These are phyloP conservation scores for Thunnus thynnus DNA, from an alignment of 2,113 vertebrate genomes.

Conservation along the genomic window DNA sequence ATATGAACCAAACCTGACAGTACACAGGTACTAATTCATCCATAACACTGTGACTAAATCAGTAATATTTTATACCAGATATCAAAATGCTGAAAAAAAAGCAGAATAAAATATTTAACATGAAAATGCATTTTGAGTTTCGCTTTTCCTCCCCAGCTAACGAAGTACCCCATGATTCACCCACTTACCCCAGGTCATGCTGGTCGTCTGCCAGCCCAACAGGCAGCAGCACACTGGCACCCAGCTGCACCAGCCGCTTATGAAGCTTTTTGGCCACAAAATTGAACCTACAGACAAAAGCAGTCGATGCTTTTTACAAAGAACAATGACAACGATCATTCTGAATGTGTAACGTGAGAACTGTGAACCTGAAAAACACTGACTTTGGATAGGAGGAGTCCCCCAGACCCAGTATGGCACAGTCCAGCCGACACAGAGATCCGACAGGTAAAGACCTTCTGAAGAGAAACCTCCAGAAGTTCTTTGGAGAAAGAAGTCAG, in stretches of 20 bases:
- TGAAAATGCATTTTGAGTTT: too few species aligned
- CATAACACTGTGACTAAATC: too few species aligned
- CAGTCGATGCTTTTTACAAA: not conserved
- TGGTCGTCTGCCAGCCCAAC: constrained; percentile 93
- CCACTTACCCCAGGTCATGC: constrained; percentile 93
- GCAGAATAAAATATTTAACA: too few species aligned
- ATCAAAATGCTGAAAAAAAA: too few species aligned
- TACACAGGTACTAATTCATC: too few species aligned
- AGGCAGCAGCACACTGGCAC: constrained; percentile 86
- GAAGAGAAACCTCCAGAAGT: constrained; percentile 96
- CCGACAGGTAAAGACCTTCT: constrained; percentile 87
- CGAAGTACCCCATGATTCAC: not conserved
- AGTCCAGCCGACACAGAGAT: constrained; percentile 92
- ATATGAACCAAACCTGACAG: too few species aligned
- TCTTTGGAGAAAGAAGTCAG: constrained; percentile 73
- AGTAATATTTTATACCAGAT: too few species aligned
- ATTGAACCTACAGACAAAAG: constrained; percentile 89
- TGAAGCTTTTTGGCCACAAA: constrained; percentile 97
- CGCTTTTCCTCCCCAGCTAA: not conserved
- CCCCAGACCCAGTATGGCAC: constrained; percentile 91
- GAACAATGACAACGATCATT: not conserved
- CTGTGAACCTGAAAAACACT: constrained; percentile 59
- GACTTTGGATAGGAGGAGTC: constrained; percentile 97
- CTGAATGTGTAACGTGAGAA: not conserved
- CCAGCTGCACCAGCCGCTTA: constrained; percentile 92